phyloP scores from a whole-genome alignment of 1,140 invertebrate genomes.

The Dryas iulia region DNA sequence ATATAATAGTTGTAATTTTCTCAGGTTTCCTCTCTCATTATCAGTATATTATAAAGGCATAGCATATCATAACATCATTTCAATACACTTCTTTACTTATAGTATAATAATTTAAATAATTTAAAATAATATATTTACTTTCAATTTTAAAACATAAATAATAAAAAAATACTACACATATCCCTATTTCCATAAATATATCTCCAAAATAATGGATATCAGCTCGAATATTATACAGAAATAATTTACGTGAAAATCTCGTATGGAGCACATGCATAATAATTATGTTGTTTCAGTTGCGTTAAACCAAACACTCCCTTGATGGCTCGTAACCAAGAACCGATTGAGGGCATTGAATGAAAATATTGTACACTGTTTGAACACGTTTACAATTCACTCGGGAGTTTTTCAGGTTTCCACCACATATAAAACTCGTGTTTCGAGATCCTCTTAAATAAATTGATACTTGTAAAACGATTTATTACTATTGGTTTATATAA shows the following conservation, averaged over 20 bases:
- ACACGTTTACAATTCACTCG: constrained; percentile 54
- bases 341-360: constrained; percentile 45
- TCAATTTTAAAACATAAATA: too few relatives aligned
- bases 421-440: constrained; percentile 35
- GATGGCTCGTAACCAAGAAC: constrained; percentile 46
- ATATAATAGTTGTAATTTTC: too few relatives aligned
- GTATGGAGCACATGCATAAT: background rate
- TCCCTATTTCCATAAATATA: background rate
- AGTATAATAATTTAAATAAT: too few relatives aligned
- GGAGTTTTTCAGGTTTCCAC: constrained; percentile 48
- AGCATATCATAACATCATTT: too few relatives aligned
- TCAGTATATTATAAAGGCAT: too few relatives aligned
- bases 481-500: background rate
- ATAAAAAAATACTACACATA: too few relatives aligned
- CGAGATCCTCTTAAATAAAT: constrained; percentile 36
- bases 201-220: background rate
- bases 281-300: constrained; percentile 35
- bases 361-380: constrained; percentile 49
- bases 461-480: constrained; percentile 25
- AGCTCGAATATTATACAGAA: background rate
- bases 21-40: too few relatives aligned
- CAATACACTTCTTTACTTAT: too few relatives aligned
- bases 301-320: constrained; percentile 57
- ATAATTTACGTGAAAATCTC: background rate
- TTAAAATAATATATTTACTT: too few relatives aligned